A percentile compares a stretch with the other conserved stretches of the same genome.
phyloP scores from a whole-genome alignment of 2,113 vertebrate species.

The Percina caprodes region DNA sequence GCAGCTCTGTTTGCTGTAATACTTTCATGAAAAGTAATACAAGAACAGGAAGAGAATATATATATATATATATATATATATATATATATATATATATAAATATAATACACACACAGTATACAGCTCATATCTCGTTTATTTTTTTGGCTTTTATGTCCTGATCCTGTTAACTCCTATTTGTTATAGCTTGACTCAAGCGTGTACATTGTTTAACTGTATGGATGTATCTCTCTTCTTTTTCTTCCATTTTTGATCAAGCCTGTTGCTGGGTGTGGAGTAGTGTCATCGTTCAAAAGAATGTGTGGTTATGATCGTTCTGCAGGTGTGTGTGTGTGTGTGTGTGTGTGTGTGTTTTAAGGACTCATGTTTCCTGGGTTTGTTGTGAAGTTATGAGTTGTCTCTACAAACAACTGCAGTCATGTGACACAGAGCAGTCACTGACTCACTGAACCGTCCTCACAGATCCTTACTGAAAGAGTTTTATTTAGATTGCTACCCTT shows the following conservation, averaged over 20 bases:
- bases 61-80: no score
- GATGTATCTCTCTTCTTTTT: neutral
- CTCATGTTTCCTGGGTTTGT: constrained; percentile 71
- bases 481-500: neutral
- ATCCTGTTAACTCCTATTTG: neutral
- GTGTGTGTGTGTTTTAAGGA: constrained; percentile 26
- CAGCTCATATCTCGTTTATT: neutral
- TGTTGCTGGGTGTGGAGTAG: constrained; percentile 61
- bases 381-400: constrained; percentile 65
- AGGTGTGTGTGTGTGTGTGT: constrained; percentile 24
- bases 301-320: constrained; percentile 41
- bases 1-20: neutral
- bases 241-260: constrained; percentile 12
- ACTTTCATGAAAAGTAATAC: neutral
- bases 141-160: no score
- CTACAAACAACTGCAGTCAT: constrained; percentile 73
- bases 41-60: constrained; percentile 16
- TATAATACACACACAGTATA: no score
- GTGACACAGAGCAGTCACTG: constrained; percentile 56
- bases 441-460: constrained; percentile 40
- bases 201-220: neutral
- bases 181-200: neutral
- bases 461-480: neutral
- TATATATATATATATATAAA: neutral
- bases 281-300: constrained; percentile 59